Percentiles rank a stretch among this genome's conserved stretches.
phyloP scores from a whole-genome alignment of 2,888 invertebrate species.

The Pogonocherus hispidulus region DNA sequence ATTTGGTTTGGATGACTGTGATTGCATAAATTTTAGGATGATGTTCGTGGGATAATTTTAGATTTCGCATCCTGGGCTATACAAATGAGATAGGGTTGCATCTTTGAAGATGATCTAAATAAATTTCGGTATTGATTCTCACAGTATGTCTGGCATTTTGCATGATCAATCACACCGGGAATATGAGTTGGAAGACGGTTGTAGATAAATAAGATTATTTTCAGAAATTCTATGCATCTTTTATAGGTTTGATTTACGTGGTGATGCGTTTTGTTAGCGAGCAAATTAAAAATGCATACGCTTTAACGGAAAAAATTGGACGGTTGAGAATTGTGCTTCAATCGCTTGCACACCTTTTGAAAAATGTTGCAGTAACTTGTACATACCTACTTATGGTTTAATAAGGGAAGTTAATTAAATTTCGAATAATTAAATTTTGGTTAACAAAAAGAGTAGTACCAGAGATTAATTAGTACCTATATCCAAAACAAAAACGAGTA shows the following conservation, averaged over 20 bases:
- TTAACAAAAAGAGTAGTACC: too few species aligned
- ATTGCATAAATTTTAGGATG: conserved; percentile 62
- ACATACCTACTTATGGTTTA: too few species aligned
- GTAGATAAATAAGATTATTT: conserved; percentile 24
- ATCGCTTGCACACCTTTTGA: too few species aligned
- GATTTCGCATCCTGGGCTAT: conserved; percentile 57
- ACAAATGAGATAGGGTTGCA: conserved; percentile 60
- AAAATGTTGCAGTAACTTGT: too few species aligned
- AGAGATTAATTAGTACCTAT: too few species aligned
- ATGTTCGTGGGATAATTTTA: conserved; percentile 67
- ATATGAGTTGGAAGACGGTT: conserved; percentile 4
- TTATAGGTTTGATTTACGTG: conserved; percentile 12
- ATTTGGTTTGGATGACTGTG: conserved; percentile 56
- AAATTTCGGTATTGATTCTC: conserved; percentile 42
- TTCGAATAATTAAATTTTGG: too few species aligned
- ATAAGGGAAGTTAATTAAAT: too few species aligned
- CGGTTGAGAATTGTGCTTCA: background rate
- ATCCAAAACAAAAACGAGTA: too few species aligned
- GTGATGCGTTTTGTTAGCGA: background rate
- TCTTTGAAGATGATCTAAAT: conserved; percentile 58
- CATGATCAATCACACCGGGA: conserved; percentile 37
- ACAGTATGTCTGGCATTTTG: conserved; percentile 38
- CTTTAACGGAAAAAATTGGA: background rate
- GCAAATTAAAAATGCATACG: background rate
- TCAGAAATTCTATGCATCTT: background rate